Evolutionary conservation across 2,888 invertebrate species (phyloP).

Genomic region (Drosophila hawaiiensis): DNA sequence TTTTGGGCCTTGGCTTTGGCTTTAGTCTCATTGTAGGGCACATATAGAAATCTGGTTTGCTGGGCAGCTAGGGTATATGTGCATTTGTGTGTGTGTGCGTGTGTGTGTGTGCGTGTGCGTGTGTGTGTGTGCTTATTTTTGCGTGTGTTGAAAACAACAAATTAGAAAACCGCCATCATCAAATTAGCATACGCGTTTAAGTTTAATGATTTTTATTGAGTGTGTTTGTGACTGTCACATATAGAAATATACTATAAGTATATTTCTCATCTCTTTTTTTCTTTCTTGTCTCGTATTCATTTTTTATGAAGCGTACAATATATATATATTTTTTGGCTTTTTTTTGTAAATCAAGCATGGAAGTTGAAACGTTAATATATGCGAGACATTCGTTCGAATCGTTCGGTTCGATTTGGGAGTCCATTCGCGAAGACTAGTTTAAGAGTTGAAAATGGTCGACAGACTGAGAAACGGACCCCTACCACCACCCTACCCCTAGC

Average conservation of each 20-base stretch:
- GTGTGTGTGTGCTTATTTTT: slow-evolving; percentile 1
- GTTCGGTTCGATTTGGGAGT: slow-evolving; percentile 49
- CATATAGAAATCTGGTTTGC: slow-evolving; percentile 34
- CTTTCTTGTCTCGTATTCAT: slow-evolving; percentile 46
- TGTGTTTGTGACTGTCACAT: slow-evolving; percentile 24
- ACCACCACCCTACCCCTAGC: not conserved
- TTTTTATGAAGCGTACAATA: slow-evolving; percentile 69
- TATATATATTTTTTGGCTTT: slow-evolving; percentile 29
- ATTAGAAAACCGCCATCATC: slow-evolving; percentile 76
- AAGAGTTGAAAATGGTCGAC: slow-evolving; percentile 15
- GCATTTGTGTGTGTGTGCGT: not conserved
- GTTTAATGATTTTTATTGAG: slow-evolving; percentile 54
- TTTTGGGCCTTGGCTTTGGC: slow-evolving; percentile 14
- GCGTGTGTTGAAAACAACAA: slow-evolving; percentile 52
- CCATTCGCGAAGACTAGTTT: slow-evolving; percentile 61
- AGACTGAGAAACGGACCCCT: not conserved
- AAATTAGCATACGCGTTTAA: slow-evolving; percentile 81
- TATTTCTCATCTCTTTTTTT: slow-evolving; percentile 1
- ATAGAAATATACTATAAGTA: slow-evolving; percentile 17
- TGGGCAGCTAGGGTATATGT: slow-evolving; percentile 6
- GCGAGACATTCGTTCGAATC: slow-evolving; percentile 36
- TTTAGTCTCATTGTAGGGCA: slow-evolving; percentile 28
- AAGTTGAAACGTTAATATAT: slow-evolving; percentile 62
- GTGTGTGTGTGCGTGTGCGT: not conserved
- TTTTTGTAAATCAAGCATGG: slow-evolving; percentile 38